A percentile compares a stretch with the other conserved stretches of the same genome.
These are phyloP conservation scores for Megaceryle torquata DNA, from an alignment of 2,113 vertebrate species.

Conservation along the genomic window DNA sequence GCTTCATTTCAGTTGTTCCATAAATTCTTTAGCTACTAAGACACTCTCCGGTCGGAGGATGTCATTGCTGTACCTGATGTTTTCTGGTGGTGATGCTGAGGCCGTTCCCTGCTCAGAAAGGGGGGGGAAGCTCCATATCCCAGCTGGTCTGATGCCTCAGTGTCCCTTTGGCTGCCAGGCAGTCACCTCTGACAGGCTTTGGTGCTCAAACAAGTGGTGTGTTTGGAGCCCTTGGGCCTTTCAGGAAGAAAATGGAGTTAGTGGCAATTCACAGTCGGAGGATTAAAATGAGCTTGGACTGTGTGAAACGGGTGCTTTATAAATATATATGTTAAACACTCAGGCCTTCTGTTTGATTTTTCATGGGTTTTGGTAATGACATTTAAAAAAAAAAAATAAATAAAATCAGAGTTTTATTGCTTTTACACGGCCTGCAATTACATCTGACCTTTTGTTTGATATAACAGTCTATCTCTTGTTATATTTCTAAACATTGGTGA, in stretches of 20 bases:
- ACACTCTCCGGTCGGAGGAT: accelerated
- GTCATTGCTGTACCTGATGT: accelerated
- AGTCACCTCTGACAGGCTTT: background rate
- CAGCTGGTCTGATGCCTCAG: background rate
- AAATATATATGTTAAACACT: background rate
- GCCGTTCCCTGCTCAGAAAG: background rate
- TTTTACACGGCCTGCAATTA: background rate
- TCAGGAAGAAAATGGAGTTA: background rate
- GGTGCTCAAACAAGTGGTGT: too few species aligned
- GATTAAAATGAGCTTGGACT: background rate
- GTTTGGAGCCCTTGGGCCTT: background rate
- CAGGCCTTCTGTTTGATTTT: conserved; percentile 13
- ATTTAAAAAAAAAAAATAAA: background rate
- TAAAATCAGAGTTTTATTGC: background rate
- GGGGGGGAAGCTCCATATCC: background rate
- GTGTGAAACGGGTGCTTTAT: background rate
- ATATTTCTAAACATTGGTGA: background rate
- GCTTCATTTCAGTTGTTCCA: background rate
- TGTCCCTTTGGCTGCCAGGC: background rate
- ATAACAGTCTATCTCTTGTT: background rate
- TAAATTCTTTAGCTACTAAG: background rate
- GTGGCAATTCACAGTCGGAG: background rate
- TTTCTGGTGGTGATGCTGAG: background rate
- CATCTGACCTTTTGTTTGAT: background rate
- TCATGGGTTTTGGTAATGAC: background rate